Percentiles rank a stretch among this genome's conserved stretches.
Conservation (phyloP, 2,888 invertebrate species). For the Agriopis leucophaearia region DNA sequence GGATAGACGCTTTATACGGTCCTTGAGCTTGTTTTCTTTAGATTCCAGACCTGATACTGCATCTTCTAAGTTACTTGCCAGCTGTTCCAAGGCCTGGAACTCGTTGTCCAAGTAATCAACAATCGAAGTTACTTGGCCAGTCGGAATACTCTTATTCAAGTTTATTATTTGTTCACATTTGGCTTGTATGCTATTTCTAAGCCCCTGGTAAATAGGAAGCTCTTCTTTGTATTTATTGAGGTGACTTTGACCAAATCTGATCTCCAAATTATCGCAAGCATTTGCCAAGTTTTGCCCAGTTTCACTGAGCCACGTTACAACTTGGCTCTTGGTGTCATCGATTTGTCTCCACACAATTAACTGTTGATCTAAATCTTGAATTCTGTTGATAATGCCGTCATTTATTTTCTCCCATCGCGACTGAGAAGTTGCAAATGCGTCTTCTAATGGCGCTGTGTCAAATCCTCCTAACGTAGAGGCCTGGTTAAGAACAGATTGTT, state of each 20-base stretch:
- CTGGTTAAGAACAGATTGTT: slow-evolving; percentile 90
- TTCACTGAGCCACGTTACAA: slow-evolving; percentile 93
- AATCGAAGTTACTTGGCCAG: slow-evolving; percentile 89
- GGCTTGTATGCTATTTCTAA: slow-evolving; percentile 91
- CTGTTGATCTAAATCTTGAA: slow-evolving; percentile 94
- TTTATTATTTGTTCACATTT: slow-evolving; percentile 93
- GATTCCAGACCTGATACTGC: slow-evolving; percentile 91
- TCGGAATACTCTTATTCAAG: slow-evolving; percentile 90
- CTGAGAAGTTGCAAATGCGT: slow-evolving; percentile 88
- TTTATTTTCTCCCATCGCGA: slow-evolving; percentile 90
- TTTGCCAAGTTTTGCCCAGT: slow-evolving; percentile 92
- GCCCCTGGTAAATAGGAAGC: slow-evolving; percentile 91
- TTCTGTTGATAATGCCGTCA: slow-evolving; percentile 90
- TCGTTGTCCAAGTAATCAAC: slow-evolving; percentile 90
- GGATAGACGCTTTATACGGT: slow-evolving; percentile 90
- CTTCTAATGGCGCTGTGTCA: slow-evolving; percentile 86
- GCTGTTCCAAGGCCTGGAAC: slow-evolving; percentile 90
- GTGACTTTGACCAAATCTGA: slow-evolving; percentile 92
- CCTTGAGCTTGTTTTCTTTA: slow-evolving; percentile 90
- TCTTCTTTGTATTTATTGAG: slow-evolving; percentile 95
- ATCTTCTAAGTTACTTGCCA: slow-evolving; percentile 91
- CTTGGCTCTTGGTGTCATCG: slow-evolving; percentile 93
- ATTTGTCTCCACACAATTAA: slow-evolving; percentile 97
- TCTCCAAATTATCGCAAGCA: slow-evolving; percentile 92
- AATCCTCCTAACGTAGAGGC: slow-evolving; percentile 89